Percentiles rank a stretch among this genome's conserved stretches.
These are phyloP conservation scores for Timema podura DNA, from an alignment of 2,888 invertebrate species.

Conservation along the genomic window DNA sequence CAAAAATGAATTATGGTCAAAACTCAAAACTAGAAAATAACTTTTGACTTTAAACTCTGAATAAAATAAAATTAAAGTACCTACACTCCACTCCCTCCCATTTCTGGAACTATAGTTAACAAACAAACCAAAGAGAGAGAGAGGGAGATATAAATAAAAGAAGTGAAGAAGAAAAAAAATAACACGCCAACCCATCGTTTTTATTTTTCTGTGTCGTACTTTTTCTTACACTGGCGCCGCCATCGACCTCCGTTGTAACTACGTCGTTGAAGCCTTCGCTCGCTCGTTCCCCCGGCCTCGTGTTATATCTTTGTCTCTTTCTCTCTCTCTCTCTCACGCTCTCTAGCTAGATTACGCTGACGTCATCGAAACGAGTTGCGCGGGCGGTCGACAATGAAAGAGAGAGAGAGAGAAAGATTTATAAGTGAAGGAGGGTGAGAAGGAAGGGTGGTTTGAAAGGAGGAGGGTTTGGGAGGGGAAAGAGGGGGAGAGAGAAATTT, in stretches of 20 bases:
- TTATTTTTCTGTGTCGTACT: constrained; percentile 20
- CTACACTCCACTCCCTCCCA: no score
- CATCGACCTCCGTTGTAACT: constrained; percentile 29
- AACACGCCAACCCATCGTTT: constrained; percentile 20
- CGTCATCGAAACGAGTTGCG: constrained; percentile 22
- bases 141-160: constrained; percentile 3
- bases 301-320: constrained; percentile 12
- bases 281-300: constrained; percentile 8
- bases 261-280: constrained; percentile 26
- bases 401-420: constrained; percentile 10
- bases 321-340: constrained; percentile 22
- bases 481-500: constrained; percentile 12
- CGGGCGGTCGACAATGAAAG: constrained; percentile 20
- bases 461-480: not conserved
- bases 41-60: no score
- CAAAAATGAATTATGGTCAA: no score
- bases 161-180: not conserved
- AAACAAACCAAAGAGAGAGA: constrained; percentile 2
- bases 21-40: no score
- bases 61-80: no score
- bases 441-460: not conserved
- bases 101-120: constrained; percentile 1
- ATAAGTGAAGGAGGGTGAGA: not conserved
- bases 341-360: constrained; percentile 28
- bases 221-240: constrained; percentile 29